Conservation (phyloP, 2,797 vertebrate species). For the Eulemur rubriventer region DNA sequence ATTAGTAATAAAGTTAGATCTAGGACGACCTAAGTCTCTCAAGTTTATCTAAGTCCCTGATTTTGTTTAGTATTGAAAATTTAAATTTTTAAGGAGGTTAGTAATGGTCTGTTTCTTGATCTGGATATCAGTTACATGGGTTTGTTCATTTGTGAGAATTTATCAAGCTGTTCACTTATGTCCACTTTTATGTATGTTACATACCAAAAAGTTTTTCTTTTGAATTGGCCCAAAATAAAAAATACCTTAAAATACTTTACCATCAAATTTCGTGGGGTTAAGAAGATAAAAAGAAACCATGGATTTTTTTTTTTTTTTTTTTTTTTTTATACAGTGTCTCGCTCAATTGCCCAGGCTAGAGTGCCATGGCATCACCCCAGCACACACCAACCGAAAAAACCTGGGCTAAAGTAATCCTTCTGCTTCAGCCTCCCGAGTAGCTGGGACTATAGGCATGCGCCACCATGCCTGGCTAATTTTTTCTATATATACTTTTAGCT, state of each 20-base stretch:
- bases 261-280: not conserved
- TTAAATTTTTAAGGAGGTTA: not conserved
- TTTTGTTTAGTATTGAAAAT: not conserved
- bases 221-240: slow-evolving; percentile 1
- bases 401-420: too few species aligned
- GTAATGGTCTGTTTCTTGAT: not conserved
- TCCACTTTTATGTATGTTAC: not conserved
- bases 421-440: too few species aligned
- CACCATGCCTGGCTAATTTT: too few species aligned
- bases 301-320: not conserved
- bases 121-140: not conserved
- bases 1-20: slow-evolving; percentile 8
- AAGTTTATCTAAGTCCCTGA: not conserved
- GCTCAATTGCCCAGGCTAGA: too few species aligned
- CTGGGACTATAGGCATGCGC: too few species aligned
- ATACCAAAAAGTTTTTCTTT: not conserved
- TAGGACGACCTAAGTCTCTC: not conserved
- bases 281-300: not conserved
- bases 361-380: too few species aligned
- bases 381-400: too few species aligned
- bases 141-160: slow-evolving; percentile 9
- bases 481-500: too few species aligned
- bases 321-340: too few species aligned
- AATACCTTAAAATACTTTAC: slow-evolving; percentile 23
- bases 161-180: not conserved